Evolutionary conservation across 2,888 invertebrate genomes (phyloP).

Genomic region (Hypomecis punctinalis): DNA sequence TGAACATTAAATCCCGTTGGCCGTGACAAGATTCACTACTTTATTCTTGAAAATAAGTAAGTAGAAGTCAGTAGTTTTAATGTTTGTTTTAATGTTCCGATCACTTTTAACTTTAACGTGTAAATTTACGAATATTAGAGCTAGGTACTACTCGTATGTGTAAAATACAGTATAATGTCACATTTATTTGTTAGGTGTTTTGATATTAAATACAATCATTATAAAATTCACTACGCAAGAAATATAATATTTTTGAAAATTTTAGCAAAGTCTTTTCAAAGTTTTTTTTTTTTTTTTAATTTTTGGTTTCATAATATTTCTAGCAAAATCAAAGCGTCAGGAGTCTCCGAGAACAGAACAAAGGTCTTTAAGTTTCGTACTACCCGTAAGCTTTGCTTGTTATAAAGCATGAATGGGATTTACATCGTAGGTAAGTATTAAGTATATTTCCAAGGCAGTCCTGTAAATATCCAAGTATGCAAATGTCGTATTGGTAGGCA

Average conservation of each 20-base stretch:
- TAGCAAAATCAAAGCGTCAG: too few relatives aligned
- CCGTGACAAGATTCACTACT: slow-evolving; percentile 28
- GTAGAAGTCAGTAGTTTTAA: neutral
- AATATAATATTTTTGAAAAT: too few relatives aligned
- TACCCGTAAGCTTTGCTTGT: neutral
- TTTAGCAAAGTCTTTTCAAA: too few relatives aligned
- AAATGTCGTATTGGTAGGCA: slow-evolving; percentile 16
- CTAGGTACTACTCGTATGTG: too few relatives aligned
- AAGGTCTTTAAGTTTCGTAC: too few relatives aligned
- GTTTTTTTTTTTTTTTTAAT: too few relatives aligned
- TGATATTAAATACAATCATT: too few relatives aligned
- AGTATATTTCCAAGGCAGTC: slow-evolving; percentile 19
- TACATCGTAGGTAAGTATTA: slow-evolving; percentile 7
- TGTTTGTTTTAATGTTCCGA: neutral
- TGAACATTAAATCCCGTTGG: slow-evolving; percentile 13
- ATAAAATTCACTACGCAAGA: too few relatives aligned
- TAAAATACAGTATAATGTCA: too few relatives aligned
- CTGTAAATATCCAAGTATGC: slow-evolving; percentile 22
- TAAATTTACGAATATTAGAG: neutral
- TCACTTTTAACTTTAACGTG: neutral
- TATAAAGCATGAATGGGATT: slow-evolving; percentile 10
- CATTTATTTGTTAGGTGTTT: too few relatives aligned
- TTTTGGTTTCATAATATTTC: too few relatives aligned
- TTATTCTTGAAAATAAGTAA: slow-evolving; percentile 5
- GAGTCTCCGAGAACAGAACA: too few relatives aligned